Evolutionary conservation across 2,888 invertebrate genomes (phyloP).

Genomic region (Aporophyla lueneburgensis): DNA sequence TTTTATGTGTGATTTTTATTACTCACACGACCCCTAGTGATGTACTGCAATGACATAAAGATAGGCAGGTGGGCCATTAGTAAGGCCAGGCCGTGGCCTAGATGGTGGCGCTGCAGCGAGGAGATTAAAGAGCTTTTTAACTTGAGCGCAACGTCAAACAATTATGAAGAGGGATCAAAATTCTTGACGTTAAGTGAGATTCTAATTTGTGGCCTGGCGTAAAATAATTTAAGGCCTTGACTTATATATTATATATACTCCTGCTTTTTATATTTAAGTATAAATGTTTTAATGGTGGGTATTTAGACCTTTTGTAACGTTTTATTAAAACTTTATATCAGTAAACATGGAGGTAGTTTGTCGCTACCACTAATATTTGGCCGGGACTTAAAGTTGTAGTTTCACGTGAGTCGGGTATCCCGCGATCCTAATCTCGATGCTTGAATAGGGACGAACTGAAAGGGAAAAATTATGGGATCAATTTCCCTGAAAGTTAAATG

Average conservation of each 20-base stretch:
- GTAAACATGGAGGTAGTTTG: conserved; percentile 54
- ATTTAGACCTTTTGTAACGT: neutral
- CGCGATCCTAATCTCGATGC: conserved; percentile 62
- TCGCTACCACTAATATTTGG: conserved; percentile 48
- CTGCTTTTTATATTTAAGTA: neutral
- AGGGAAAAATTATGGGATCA: conserved; percentile 66
- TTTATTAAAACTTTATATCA: conserved; percentile 43
- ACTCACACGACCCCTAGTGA: conserved; percentile 67
- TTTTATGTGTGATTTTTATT: conserved; percentile 80
- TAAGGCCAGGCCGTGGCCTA: conserved; percentile 31
- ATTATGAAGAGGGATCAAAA: conserved; percentile 48
- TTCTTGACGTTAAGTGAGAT: conserved; percentile 35
- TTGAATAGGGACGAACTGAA: conserved; percentile 65
- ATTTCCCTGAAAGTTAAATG: conserved; percentile 66
- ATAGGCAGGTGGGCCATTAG: conserved; percentile 66
- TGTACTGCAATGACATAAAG: conserved; percentile 65
- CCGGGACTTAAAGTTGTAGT: conserved; percentile 60
- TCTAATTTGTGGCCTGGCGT: conserved; percentile 35
- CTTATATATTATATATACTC: too few species aligned
- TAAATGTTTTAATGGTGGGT: neutral
- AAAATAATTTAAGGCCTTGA: conserved; percentile 2
- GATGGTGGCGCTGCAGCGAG: conserved; percentile 30
- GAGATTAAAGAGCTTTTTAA: conserved; percentile 52
- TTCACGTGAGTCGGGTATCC: conserved; percentile 60
- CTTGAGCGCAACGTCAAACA: conserved; percentile 54